These are phyloP conservation scores for Upupa epops DNA, from an alignment of 2,113 vertebrate genomes.

Conservation along the genomic window DNA sequence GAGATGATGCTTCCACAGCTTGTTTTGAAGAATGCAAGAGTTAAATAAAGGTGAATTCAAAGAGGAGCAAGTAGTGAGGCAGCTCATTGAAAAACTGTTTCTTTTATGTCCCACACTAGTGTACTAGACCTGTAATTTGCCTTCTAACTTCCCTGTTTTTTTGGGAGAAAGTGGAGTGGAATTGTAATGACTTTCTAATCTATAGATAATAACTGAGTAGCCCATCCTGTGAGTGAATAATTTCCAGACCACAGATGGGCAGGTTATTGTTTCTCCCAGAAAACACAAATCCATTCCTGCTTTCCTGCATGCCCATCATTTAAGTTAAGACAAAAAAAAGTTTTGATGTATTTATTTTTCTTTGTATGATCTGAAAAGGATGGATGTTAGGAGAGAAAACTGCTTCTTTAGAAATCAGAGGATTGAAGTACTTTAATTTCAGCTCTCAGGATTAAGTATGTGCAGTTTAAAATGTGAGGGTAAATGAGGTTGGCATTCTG, in stretches of 20 bases:
- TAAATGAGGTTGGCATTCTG: not conserved
- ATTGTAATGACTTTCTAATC: constrained; percentile 44
- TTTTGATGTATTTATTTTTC: not conserved
- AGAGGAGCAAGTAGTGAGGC: not conserved
- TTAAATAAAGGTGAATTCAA: constrained; percentile 5
- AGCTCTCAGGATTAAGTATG: not conserved
- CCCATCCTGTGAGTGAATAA: not conserved
- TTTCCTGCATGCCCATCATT: not conserved
- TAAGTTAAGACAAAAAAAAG: not conserved
- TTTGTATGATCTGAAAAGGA: not conserved
- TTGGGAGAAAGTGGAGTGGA: constrained; percentile 29
- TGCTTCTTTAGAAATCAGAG: not conserved
- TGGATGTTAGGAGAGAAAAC: not conserved
- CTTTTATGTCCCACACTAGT: not conserved
- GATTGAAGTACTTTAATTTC: not conserved
- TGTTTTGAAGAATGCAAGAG: not conserved
- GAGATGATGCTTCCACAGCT: not conserved
- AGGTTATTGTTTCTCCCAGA: constrained; percentile 14
- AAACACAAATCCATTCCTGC: not conserved
- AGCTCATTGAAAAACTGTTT: constrained; percentile 39
- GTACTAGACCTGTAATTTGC: not conserved
- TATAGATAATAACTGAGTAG: constrained; percentile 19
- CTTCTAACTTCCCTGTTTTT: not conserved
- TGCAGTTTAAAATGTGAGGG: not conserved
- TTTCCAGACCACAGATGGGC: constrained; percentile 25